Evolutionary conservation across 2,113 vertebrate species (phyloP).

Genomic region (Lathamus discolor): DNA sequence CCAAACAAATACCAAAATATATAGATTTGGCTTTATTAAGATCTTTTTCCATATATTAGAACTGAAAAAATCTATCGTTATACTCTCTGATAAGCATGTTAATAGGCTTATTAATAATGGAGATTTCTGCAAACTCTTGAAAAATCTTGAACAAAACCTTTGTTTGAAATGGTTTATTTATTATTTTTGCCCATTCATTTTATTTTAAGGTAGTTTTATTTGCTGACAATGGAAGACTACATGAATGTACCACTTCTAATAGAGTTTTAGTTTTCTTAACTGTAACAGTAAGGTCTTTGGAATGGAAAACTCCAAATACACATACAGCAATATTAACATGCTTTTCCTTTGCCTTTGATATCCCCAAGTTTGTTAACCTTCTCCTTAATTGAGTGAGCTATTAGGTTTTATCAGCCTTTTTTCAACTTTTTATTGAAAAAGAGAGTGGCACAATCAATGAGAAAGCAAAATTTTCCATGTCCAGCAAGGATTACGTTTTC

Average conservation of each 20-base stretch:
- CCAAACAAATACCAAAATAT: not conserved
- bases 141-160: not conserved
- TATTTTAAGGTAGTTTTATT: not conserved
- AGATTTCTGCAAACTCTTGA: not conserved
- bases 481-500: not conserved
- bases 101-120: not conserved
- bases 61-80: not conserved
- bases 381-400: not conserved
- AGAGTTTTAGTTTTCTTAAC: not conserved
- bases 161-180: not conserved
- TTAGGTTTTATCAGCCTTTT: not conserved
- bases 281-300: not conserved
- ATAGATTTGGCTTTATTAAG: not conserved
- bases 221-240: not conserved
- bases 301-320: not conserved
- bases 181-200: not conserved
- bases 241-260: not conserved
- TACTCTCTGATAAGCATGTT: not conserved
- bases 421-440: not conserved
- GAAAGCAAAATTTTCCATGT: not conserved
- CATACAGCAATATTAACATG: not conserved
- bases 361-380: not conserved
- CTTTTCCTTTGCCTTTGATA: not conserved
- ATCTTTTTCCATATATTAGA: not conserved
- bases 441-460: not conserved